Evolutionary conservation across 2,888 invertebrate genomes (phyloP).

Genomic region (Amiota mariae): DNA sequence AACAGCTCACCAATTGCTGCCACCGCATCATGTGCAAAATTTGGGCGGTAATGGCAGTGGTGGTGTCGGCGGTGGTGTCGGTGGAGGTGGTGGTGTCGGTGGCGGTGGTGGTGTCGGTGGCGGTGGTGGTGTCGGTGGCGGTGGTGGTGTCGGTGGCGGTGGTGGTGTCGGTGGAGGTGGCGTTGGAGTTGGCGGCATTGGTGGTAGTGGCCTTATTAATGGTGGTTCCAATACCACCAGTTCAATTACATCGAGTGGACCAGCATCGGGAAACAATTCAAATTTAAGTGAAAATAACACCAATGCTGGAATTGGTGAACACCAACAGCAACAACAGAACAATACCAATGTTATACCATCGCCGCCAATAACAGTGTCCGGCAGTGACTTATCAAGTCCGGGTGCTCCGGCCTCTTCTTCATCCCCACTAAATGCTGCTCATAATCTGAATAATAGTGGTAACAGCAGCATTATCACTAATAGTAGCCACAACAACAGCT

Average conservation of each 20-base stretch:
- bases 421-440: constrained; percentile 72
- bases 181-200: too few species aligned
- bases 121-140: constrained; percentile 60
- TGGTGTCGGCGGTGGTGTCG: constrained; percentile 62
- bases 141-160: constrained; percentile 49
- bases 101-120: constrained; percentile 21
- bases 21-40: constrained; percentile 52
- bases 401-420: constrained; percentile 73
- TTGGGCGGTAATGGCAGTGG: constrained; percentile 46
- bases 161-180: constrained; percentile 34
- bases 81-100: constrained; percentile 35
- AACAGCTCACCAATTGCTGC: constrained; percentile 64
- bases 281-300: constrained; percentile 58
- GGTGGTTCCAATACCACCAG: constrained; percentile 34
- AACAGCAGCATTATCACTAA: constrained; percentile 57
- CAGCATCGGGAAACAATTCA: constrained; percentile 49
- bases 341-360: constrained; percentile 74
- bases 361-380: constrained; percentile 76
- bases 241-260: constrained; percentile 47
- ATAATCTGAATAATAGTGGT: constrained; percentile 52
- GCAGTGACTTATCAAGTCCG: constrained; percentile 79
- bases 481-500: constrained; percentile 50
- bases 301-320: constrained; percentile 55
- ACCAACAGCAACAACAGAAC: constrained; percentile 53
- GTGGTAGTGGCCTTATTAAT: constrained; percentile 34